Conservation (phyloP, 2,888 invertebrate species). For the Scaptomyza polygonia region DNA sequence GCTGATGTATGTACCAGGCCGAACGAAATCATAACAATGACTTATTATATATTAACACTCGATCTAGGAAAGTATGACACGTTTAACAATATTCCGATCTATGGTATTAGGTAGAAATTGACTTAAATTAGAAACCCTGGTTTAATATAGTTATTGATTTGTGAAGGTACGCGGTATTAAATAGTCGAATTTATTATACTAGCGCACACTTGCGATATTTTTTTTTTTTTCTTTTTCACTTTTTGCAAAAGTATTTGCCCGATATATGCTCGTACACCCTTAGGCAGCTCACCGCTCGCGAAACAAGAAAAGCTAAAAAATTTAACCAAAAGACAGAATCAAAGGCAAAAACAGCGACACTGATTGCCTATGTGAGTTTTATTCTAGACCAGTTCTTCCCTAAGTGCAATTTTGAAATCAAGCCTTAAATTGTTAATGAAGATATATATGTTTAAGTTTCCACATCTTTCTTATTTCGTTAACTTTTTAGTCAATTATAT, state of each 20-base stretch:
- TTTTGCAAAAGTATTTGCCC: conserved; percentile 55
- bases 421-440: too few relatives aligned
- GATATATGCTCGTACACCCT: conserved; percentile 33
- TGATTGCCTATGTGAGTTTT: conserved; percentile 62
- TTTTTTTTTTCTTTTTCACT: background rate
- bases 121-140: background rate
- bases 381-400: too few relatives aligned
- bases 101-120: too few relatives aligned
- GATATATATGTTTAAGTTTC: too few relatives aligned
- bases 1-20: background rate
- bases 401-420: too few relatives aligned
- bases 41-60: background rate
- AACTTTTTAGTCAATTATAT: too few relatives aligned
- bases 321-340: conserved; percentile 16
- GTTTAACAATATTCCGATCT: background rate
- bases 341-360: conserved; percentile 11
- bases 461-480: too few relatives aligned
- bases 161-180: background rate
- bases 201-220: background rate
- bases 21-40: background rate
- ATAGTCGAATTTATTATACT: background rate
- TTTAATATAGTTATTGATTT: background rate
- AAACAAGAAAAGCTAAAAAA: conserved; percentile 34
- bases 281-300: conserved; percentile 32
- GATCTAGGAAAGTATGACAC: background rate